Base-by-base conservation (phyloP, 2,888 invertebrate species). In the Sarcophaga subvicina region DNA sequence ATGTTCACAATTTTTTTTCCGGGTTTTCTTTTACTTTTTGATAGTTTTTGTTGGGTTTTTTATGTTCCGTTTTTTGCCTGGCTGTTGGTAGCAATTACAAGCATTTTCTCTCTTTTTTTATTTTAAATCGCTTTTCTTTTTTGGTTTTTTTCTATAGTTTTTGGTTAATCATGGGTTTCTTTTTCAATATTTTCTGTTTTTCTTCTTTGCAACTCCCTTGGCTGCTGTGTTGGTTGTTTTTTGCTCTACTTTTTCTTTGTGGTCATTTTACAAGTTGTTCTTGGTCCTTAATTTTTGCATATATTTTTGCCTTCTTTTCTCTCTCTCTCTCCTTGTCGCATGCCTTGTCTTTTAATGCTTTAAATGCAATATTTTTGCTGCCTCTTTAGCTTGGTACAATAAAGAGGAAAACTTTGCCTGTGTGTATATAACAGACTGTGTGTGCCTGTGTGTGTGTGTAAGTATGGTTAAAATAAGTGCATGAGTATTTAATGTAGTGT, bases 131-230 rank as follows among this genome's bases (percentile, higher is more conserved):
- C 27, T 76, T 12, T 22, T 14, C 17, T 37, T 60, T 14, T 22
- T 14, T 22, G 59, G 11, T 12, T 14, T 22, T 22, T 72, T 69
- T 77, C 47, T 82, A 70, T 66, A 60, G 59, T 71, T 82, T 77
- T 71, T 71, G 77, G 76, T 64, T 82, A 71, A 82, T 77, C 71
- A 82, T 71, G 70, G 59, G 69, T 81, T 76, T 54, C 54, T 63
- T 72, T 83, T 83, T 71, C 82, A 77, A 77, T 71, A 71, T 54
- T 12, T 49, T 54, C 14, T 54, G 17, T 54, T 54, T 54, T 14
- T 81, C 70, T 63, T 22, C 49, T 62, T 83, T 77, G 64, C 77
- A 71, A 77, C 64, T 54, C 59, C 59, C 59, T 71, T 71, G 59
- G 27, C 27, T 63, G 59, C 14, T 27, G 27, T 47, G 49, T 47